phyloP scores from a whole-genome alignment of 2,113 vertebrate species.

The Platanista minor region DNA sequence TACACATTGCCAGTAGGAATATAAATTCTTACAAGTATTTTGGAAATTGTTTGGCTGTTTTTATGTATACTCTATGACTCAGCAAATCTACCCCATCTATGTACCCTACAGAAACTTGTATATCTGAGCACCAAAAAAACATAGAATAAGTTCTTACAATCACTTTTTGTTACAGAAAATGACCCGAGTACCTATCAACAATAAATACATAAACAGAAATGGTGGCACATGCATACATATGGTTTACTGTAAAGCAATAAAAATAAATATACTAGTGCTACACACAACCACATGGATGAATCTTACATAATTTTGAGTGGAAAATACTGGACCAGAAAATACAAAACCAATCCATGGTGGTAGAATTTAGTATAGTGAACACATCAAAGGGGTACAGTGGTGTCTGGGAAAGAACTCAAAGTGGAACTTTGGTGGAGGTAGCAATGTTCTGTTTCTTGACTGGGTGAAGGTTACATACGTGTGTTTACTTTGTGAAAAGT shows the following conservation, averaged over 20 bases:
- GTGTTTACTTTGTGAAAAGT: not conserved
- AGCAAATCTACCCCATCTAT: not conserved
- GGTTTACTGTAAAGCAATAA: not conserved
- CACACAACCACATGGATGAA: not conserved
- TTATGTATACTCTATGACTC: not conserved
- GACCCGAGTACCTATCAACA: not conserved
- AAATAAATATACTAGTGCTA: not conserved
- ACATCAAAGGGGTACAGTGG: not conserved
- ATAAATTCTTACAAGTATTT: not conserved
- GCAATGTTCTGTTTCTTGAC: not conserved
- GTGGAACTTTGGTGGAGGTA: not conserved
- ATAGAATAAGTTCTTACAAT: not conserved
- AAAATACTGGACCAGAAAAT: not conserved
- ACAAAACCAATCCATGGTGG: not conserved
- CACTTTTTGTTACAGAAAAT: slow-evolving; percentile 4
- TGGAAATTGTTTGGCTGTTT: not conserved
- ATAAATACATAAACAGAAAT: not conserved
- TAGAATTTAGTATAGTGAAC: not conserved
- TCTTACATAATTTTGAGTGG: not conserved
- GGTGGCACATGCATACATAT: not conserved
- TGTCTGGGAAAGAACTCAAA: not conserved
- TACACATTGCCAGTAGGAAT: not conserved
- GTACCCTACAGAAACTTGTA: not conserved
- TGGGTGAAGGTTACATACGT: not conserved
- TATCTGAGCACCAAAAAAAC: not conserved